Evolutionary conservation across 2,113 vertebrate species (phyloP).

Genomic region (Mellivora capensis): DNA sequence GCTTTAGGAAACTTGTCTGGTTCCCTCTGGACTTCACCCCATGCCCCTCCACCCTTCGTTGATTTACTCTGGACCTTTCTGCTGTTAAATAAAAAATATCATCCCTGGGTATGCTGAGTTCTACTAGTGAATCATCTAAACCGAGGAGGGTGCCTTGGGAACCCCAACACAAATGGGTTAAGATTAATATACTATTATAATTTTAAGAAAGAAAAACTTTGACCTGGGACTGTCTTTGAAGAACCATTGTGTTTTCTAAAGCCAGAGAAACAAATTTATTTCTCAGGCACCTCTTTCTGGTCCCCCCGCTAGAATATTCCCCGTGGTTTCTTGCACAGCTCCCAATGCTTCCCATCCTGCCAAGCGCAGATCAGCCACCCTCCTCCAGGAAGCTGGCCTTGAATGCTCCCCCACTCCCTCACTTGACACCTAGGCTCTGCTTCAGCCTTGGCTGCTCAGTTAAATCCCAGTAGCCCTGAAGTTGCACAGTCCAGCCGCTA

Average conservation of each 20-base stretch:
- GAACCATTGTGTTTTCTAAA: not conserved
- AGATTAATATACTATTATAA: not conserved
- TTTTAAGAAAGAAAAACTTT: not conserved
- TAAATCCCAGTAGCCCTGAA: not conserved
- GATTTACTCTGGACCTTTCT: not conserved
- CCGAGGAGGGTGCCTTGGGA: not conserved
- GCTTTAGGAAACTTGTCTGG: not conserved
- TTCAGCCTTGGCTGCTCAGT: not conserved
- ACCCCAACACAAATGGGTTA: not conserved
- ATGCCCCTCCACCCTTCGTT: rapidly evolving
- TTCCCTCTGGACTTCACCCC: not conserved
- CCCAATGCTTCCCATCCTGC: not conserved
- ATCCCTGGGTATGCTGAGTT: not conserved
- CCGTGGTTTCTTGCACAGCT: not conserved
- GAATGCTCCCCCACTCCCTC: not conserved
- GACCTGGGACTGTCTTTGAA: not conserved
- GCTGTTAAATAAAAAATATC: not conserved
- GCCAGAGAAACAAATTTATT: not conserved
- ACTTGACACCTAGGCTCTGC: rapidly evolving
- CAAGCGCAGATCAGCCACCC: too few relatives aligned
- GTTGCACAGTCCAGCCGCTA: rapidly evolving
- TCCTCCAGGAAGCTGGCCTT: not conserved
- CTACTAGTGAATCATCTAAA: not conserved
- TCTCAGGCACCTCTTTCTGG: not conserved
- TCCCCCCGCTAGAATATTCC: rapidly evolving